Conservation (phyloP, 1,140 invertebrate species). For the Drosophila micromelanica region DNA sequence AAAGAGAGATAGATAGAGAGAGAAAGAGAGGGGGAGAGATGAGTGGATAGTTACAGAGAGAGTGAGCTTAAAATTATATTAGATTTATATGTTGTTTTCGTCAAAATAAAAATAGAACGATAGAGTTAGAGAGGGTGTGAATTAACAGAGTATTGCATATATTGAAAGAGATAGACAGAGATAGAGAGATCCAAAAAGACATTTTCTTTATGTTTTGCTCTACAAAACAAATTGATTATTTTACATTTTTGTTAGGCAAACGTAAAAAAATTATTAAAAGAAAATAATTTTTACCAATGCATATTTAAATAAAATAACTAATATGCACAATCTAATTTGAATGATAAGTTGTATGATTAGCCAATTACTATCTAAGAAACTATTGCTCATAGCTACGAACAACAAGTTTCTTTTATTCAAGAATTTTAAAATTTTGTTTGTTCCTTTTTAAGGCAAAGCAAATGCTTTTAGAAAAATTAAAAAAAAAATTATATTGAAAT, state of each 20-base stretch:
- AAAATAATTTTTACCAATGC: constrained; percentile 59
- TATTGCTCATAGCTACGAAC: constrained; percentile 14
- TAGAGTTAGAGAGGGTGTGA: constrained; percentile 28
- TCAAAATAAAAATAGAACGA: constrained; percentile 23
- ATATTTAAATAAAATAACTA: constrained; percentile 46
- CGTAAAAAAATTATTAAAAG: constrained; percentile 32
- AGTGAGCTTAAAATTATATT: constrained; percentile 3
- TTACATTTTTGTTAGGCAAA: constrained; percentile 61
- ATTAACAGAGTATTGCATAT: background rate
- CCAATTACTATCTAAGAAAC: constrained; percentile 25
- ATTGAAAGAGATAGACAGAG: constrained; percentile 18
- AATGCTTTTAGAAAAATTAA: background rate
- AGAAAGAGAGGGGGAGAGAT: constrained; percentile 18
- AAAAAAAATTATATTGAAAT: constrained; percentile 43
- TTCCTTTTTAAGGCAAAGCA: constrained; percentile 6
- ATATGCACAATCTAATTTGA: constrained; percentile 43
- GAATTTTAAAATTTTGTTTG: constrained; percentile 6
- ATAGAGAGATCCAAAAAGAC: constrained; percentile 83
- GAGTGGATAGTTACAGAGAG: constrained; percentile 21
- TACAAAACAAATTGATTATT: constrained; percentile 65
- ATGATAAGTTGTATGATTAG: constrained; percentile 21
- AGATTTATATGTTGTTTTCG: constrained; percentile 17
- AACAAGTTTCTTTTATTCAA: constrained; percentile 12
- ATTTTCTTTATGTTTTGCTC: constrained; percentile 71
- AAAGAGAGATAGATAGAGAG: constrained; percentile 11